Evolutionary conservation across 2,113 vertebrate genomes (phyloP), one percentile per base, ranked within the genome.

Genomic region (Perccottus glenii): DNA sequence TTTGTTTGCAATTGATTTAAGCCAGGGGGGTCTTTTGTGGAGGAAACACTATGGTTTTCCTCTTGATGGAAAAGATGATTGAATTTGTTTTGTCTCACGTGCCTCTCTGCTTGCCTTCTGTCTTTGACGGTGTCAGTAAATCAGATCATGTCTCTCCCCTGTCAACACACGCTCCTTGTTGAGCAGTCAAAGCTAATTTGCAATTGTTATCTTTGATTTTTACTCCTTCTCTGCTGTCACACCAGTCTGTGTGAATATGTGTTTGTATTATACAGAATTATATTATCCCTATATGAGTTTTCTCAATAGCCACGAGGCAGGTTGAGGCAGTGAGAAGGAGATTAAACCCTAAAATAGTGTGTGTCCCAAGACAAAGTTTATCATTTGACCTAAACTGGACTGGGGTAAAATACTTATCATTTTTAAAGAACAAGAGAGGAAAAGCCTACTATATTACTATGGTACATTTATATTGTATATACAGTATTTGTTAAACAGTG

Each of bases 1-100:
- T 92, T 93, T 92, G 92, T 92, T 90, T 88, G 89, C 87, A 87
- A 91, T 92, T 92, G 92, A 91, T 92, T 93, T 89, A 90, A 90
- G 86, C 85, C 68, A 60, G 78, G 78, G 70, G 85, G 83, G 71
- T 87, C 82, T 80, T 83, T 87, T 81, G 81, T 67, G 80, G 60
- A 55, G 73, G 52, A 80, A 81, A 87, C 75, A 86, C 67, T 74
- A 72, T 77, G 79, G 69, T 88, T 87, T 89, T 90, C 76, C 82
- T 87, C 82, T 77, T 89, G 82, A 91, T 89, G 85, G 84, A 83
- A 78, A 83, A 87, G 87, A 90, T 93, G 85, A 91, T 91, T 91
- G 87, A 80, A 91, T 92, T 93, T 90, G 89, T 91, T 92, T 90
- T 87, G 87, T 86, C 86, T 89, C 70, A 57, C 27, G 61, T 68